Base-by-base conservation (phyloP, 2,113 vertebrate genomes). In the Mastomys coucha region DNA sequence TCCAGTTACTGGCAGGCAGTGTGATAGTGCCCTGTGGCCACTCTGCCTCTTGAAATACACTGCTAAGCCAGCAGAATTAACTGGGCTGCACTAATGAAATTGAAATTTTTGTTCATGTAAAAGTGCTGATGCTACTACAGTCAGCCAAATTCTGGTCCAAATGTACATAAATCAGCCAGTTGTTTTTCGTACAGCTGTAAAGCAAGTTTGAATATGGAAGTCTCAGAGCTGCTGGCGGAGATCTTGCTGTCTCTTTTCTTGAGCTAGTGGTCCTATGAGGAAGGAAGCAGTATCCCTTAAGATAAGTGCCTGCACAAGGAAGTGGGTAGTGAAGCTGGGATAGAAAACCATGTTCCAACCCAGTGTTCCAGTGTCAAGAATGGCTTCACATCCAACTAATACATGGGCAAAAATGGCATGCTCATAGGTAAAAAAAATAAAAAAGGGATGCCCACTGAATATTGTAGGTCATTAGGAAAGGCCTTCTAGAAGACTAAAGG, bases 21-120 rank as follows among this genome's bases (percentile, higher is more conserved):
- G 14, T 0, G n/a, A 36, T 33, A 33, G n/a, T n/a, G 9, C 70
- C 73, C 45, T 0, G 51, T 81, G 90, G 85, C n/a, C 65, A 91
- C 76, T 76, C 77, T 88, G 75, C 51, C 93, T 95, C 93, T 90
- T 65, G 31, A 42, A 76, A 91, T 28, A 65, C 42, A 65, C 42
- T 93, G 96, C 94, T 92, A 90, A 72, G 70, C 90, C 95, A 93
- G 95, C 93, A 97, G 80, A 95, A 96, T 93, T 92, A 91, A 77
- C 91, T 72, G 76, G 90, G 92, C 90, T 86, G 20, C 36, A 8
- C 80, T 93, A 90, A 94, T 60, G 88, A 95, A 96, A 97, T 8
- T 97, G 96, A 92, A 90, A 97, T 85, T 94, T 89, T 76, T 90
- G 65, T 89, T 92, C 96, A 90, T 82, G 67, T 33, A 90, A 96